phyloP scores from a whole-genome alignment of 2,888 invertebrate species.

The Cetonia aurata region DNA sequence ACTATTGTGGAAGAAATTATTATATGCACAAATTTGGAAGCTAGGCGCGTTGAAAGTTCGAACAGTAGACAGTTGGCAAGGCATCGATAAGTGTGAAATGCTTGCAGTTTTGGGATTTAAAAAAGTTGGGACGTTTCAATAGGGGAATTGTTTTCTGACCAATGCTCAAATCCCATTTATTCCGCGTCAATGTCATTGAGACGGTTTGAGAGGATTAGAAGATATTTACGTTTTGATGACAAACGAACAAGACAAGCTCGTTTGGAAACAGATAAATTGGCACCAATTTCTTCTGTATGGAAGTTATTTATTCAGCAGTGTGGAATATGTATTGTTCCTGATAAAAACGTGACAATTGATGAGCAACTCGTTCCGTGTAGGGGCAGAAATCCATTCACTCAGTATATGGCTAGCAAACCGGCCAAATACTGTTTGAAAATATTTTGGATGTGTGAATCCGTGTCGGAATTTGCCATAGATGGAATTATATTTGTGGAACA shows the following conservation, averaged over 20 bases:
- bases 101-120: too few relatives aligned
- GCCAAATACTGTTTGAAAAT: not conserved
- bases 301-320: constrained; percentile 2
- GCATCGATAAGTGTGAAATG: too few relatives aligned
- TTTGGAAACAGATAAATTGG: constrained; percentile 10
- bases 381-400: not conserved
- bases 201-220: too few relatives aligned
- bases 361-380: not conserved
- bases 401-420: constrained; percentile 1
- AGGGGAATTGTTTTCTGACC: too few relatives aligned
- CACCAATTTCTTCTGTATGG: not conserved
- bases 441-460: constrained; percentile 3
- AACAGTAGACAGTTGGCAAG: too few relatives aligned
- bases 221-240: not conserved
- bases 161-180: too few relatives aligned
- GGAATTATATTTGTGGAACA: not conserved
- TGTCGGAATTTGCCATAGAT: not conserved
- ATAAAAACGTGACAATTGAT: constrained; percentile 7
- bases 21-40: too few relatives aligned
- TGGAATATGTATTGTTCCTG: not conserved
- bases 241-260: not conserved
- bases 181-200: too few relatives aligned
- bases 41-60: too few relatives aligned
- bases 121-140: too few relatives aligned
- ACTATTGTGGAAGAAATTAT: too few relatives aligned